phyloP scores from a whole-genome alignment of 2,797 vertebrate genomes.

The Syngnathus acus region DNA sequence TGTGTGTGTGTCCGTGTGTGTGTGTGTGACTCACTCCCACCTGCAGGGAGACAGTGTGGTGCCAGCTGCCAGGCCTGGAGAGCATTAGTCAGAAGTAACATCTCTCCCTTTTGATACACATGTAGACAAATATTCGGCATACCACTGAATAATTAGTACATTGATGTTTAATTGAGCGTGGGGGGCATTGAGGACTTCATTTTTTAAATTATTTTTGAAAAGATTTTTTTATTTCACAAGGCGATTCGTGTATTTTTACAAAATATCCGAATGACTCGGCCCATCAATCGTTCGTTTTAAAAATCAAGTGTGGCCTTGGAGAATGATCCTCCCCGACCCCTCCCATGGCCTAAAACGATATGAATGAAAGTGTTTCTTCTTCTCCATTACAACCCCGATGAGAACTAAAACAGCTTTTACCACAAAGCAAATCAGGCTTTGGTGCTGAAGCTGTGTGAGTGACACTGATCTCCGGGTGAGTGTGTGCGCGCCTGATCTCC shows the following conservation, averaged over 20 bases:
- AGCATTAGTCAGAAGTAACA: conserved; percentile 45
- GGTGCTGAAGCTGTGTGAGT: conserved; percentile 49
- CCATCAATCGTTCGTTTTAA: neutral
- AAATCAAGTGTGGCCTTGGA: neutral
- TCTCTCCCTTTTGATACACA: conserved; percentile 51
- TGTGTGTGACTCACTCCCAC: conserved; percentile 29
- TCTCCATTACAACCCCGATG: conserved; percentile 60
- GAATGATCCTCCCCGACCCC: neutral
- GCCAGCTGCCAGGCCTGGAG: conserved; percentile 51
- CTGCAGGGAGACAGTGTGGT: conserved; percentile 41
- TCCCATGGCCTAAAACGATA: too few species aligned
- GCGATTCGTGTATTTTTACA: too few species aligned
- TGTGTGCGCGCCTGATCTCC: conserved; percentile 34
- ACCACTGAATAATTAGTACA: conserved; percentile 51
- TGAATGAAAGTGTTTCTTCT: conserved; percentile 9
- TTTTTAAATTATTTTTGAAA: too few species aligned
- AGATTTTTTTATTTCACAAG: too few species aligned
- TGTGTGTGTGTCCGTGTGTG: conserved; percentile 28
- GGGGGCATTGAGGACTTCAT: neutral
- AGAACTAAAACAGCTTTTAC: conserved; percentile 64
- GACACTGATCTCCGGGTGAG: conserved; percentile 61
- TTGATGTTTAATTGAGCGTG: neutral
- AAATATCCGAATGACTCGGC: neutral
- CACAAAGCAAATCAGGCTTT: conserved; percentile 67
- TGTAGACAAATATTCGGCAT: conserved; percentile 29